Conservation (phyloP, 1,140 invertebrate species). For the Drosophila ambigua region DNA sequence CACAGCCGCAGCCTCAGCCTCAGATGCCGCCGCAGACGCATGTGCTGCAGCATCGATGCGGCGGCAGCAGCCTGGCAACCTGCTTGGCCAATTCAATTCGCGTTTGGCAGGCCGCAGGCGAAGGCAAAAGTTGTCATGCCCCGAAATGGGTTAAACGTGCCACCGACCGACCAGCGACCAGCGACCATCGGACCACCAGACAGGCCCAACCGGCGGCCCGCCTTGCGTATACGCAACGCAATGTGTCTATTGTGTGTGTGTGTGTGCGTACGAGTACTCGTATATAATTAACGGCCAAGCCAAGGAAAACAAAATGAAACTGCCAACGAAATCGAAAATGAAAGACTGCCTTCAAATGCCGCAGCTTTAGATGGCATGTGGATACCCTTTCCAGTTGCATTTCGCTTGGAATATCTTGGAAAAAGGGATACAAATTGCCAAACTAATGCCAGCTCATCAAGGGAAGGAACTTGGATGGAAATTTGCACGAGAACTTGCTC, state of each 20-base stretch:
- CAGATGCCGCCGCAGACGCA: background rate
- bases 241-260: too few relatives aligned
- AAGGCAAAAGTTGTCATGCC: slow-evolving; percentile 78
- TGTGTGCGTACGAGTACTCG: background rate
- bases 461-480: too few relatives aligned
- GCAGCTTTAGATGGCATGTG: too few relatives aligned
- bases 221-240: slow-evolving; percentile 76
- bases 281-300: slow-evolving; percentile 60
- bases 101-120: slow-evolving; percentile 55
- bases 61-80: slow-evolving; percentile 11
- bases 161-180: slow-evolving; percentile 23
- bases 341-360: background rate
- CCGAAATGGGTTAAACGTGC: slow-evolving; percentile 78
- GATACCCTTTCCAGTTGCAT: too few relatives aligned
- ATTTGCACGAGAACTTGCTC: too few relatives aligned
- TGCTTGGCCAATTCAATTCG: slow-evolving; percentile 47
- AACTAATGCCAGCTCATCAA: too few relatives aligned
- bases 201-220: slow-evolving; percentile 31
- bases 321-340: slow-evolving; percentile 44
- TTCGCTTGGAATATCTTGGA: too few relatives aligned
- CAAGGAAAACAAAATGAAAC: slow-evolving; percentile 40
- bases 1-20: slow-evolving; percentile 17
- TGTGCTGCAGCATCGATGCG: slow-evolving; percentile 16
- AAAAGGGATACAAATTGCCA: too few relatives aligned
- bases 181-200: background rate